Base-by-base conservation (phyloP, 2,797 vertebrate species). In the Choloepus didactylus region DNA sequence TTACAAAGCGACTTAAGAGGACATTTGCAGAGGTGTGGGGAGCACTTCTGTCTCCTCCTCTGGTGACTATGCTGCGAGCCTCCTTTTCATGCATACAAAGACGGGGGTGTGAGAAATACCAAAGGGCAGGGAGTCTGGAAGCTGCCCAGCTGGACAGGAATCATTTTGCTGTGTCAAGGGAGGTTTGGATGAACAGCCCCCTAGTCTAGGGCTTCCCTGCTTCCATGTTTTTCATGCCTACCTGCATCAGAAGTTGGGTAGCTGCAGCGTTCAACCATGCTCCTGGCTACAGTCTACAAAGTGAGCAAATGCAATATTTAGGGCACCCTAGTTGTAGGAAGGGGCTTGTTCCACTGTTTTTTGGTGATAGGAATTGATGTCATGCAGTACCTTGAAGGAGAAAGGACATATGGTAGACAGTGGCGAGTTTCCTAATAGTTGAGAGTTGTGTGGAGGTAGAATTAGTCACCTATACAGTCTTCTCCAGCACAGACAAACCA, bases 1-100 rank as follows among this genome's bases (percentile, higher is more conserved):
- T 93, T 72, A 69, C 60, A 79, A 31, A 82, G 62, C 93, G 94
- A 81, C 31, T 79, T 59, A 44, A 46, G 16, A 69, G 66, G 79
- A 29, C 67, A n/a, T 56, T 89, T 31, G 38, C 0, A 1, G 69
- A 66, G 60, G 62, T 72, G 62, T 46, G 56, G 35, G 25, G 86
- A 84, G 38, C 54, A 23, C 21, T 51, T 56, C 87, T 81, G 8
- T 79, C 67, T 70, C 29, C 62, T 23, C 81, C 29, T 59, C 82
- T 31, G 46, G 60, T 1, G 10, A 76, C 11, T 91, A 46, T 27
- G 7, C 29, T 31, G 10, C 9, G 56, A 89, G n/a, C 35, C 73
- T 91, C 83, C 85, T 80, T 91, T 73, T 38, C 38, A n/a, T 11
- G 9, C 38, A 9, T 35, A 38, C 35, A n/a, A 75, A 81, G 54